Base-by-base conservation (phyloP, 2,113 vertebrate species). In the Rousettus leschenaultii region DNA sequence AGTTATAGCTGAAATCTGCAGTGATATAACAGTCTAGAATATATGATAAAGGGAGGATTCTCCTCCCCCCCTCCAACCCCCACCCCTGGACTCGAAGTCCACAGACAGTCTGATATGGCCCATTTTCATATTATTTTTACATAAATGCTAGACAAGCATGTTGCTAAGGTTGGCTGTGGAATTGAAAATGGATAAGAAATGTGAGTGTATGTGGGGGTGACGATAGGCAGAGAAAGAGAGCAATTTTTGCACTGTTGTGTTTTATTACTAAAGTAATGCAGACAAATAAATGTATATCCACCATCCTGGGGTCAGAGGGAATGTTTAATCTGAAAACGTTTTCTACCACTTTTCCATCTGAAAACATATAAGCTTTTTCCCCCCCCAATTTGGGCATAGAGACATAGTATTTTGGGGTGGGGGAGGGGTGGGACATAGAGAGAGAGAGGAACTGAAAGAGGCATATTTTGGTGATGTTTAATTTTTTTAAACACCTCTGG, bases 121-220 rank as follows among this genome's bases (percentile, higher is more conserved):
- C 98, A 97, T 98, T 98, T 98, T 98, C 97, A 94, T 97, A 98
- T 97, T 98, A 98, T 98, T 98, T 98, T 98, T 98, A 98, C 98
- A 98, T 98, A 98, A 98, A 98, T 97, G 97, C 97, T 97, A 98
- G 97, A 98, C 98, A 98, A 98, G 97, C 97, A 96, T 97, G 97
- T 96, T 97, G 96, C 97, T 95, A 98, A 98, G 96, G 94, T 97
- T 95, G 79, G 96, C 97, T 97, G 84, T 79, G 89, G 97, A 97
- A 97, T 71, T 48, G 97, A 97, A 97, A 98, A 94, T 77, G 86
- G 96, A 95, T 96, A 95, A 95, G 96, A 98, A 92, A 94, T 86
- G 96, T 10, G 0, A 95, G 51, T 74, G 88, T 94, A 78, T 86
- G 55, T 4, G 19, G 91, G 57, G 83, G 68, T 75, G 53, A 73